Evolutionary conservation across 2,888 invertebrate genomes (phyloP).

Genomic region (Lottia scabra): DNA sequence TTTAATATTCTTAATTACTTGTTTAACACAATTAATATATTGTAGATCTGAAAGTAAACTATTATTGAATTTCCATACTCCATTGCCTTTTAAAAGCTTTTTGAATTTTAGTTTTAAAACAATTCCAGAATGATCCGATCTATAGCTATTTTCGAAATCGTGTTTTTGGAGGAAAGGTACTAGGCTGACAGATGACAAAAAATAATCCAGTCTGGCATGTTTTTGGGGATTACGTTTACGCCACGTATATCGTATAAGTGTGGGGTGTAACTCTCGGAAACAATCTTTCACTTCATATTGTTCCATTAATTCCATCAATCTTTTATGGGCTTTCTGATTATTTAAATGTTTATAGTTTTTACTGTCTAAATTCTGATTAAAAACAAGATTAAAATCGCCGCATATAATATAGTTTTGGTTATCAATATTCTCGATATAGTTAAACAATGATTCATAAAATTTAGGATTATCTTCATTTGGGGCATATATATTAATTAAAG

Average conservation of each 20-base stretch:
- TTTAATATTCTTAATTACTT: neutral
- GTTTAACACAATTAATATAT: conserved; percentile 5
- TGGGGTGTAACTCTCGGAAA: neutral
- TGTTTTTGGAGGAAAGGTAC: neutral
- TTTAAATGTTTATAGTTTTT: neutral
- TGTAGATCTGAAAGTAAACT: conserved; percentile 14
- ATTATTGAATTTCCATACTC: conserved; percentile 18
- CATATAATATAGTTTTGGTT: neutral
- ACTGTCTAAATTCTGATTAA: conserved; percentile 5
- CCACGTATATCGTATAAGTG: conserved; percentile 13
- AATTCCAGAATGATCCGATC: conserved; percentile 13
- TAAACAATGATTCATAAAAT: conserved; percentile 4
- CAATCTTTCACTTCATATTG: neutral
- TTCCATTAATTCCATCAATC: too few relatives aligned
- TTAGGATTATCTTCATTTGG: conserved; percentile 17
- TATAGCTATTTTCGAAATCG: conserved; percentile 4
- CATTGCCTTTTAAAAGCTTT: neutral
- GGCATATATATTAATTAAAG: conserved; percentile 8
- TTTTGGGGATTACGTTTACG: conserved; percentile 9
- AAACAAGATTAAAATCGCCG: conserved; percentile 10
- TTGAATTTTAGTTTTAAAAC: conserved; percentile 7
- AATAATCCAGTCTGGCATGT: conserved; percentile 18
- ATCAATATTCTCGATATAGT: conserved; percentile 2
- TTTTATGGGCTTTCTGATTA: too few relatives aligned
- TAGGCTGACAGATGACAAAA: conserved; percentile 4